Percentiles rank a stretch among this genome's conserved stretches.
phyloP scores from a whole-genome alignment of 1,140 invertebrate species.

The Spodoptera frugiperda region DNA sequence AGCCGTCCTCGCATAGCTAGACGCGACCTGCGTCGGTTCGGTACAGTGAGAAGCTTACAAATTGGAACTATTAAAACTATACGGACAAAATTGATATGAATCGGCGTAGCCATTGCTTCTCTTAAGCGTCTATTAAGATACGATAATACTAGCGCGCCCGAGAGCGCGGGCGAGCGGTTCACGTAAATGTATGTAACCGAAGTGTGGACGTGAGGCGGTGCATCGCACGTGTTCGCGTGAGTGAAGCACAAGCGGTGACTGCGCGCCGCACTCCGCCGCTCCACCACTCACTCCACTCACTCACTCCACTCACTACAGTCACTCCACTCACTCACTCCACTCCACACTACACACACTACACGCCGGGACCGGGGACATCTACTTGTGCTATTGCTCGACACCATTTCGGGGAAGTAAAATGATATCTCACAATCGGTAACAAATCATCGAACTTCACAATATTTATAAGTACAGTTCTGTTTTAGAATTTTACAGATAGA shows the following conservation, averaged over 20 bases:
- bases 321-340: background rate
- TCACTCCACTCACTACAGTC: no score
- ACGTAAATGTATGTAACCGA: constrained; percentile 48
- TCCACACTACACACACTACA: constrained; percentile 44
- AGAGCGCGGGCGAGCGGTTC: constrained; percentile 68
- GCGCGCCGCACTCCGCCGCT: constrained; percentile 63
- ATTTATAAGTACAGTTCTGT: constrained; percentile 61
- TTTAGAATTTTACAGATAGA: constrained; percentile 80
- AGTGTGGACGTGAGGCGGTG: constrained; percentile 54
- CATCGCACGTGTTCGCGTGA: constrained; percentile 64
- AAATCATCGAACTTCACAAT: constrained; percentile 61
- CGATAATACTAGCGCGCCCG: constrained; percentile 76
- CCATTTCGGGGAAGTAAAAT: constrained; percentile 82
- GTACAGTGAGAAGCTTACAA: constrained; percentile 83
- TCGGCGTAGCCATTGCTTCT: constrained; percentile 81
- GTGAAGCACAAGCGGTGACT: constrained; percentile 68
- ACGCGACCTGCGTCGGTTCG: constrained; percentile 70
- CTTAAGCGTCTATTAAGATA: constrained; percentile 79
- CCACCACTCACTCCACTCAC: constrained; percentile 11
- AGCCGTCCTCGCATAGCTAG: constrained; percentile 69
- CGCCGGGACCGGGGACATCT: constrained; percentile 29
- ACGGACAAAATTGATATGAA: constrained; percentile 86
- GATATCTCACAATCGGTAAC: constrained; percentile 74
- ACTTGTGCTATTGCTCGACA: constrained; percentile 65
- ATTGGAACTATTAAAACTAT: constrained; percentile 84